These are phyloP conservation scores for Chrysolina oricalcia DNA, from an alignment of 2,888 invertebrate species.

Conservation along the genomic window DNA sequence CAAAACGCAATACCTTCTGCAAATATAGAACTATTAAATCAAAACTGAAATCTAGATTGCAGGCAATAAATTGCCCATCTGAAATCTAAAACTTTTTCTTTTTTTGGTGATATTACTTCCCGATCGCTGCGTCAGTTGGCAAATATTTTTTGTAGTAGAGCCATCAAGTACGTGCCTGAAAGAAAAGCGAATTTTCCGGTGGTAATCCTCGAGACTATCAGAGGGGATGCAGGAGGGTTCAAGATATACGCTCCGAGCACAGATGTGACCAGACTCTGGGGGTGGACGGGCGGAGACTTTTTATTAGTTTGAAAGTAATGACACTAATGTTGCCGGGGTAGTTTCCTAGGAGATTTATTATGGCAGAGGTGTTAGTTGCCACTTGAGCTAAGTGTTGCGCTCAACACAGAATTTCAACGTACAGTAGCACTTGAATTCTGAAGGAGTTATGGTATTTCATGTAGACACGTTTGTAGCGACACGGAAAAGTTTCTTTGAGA, in stretches of 20 bases:
- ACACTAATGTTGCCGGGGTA: constrained; percentile 51
- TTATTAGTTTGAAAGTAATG: constrained; percentile 55
- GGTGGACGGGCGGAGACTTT: constrained; percentile 48
- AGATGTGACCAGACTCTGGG: constrained; percentile 56
- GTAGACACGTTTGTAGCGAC: constrained; percentile 22
- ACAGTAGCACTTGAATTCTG: constrained; percentile 21
- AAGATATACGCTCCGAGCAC: constrained; percentile 48
- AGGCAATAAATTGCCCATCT: constrained; percentile 47
- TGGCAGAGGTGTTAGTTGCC: constrained; percentile 40
- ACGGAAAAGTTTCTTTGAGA: background rate
- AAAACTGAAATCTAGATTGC: constrained; percentile 44
- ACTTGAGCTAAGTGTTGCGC: constrained; percentile 45
- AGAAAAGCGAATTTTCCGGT: constrained; percentile 53
- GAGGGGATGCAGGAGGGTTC: constrained; percentile 33
- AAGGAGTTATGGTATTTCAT: constrained; percentile 27
- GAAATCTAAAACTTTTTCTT: constrained; percentile 36
- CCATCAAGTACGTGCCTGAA: constrained; percentile 58
- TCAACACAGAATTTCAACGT: constrained; percentile 43
- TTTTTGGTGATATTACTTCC: constrained; percentile 45
- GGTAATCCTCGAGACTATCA: constrained; percentile 49
- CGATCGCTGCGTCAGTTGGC: constrained; percentile 50
- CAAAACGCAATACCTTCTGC: constrained; percentile 34
- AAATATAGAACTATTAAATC: constrained; percentile 49
- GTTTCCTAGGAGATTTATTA: constrained; percentile 49
- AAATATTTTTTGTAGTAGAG: constrained; percentile 57